phyloP scores from a whole-genome alignment of 2,888 invertebrate genomes.

The Myathropa florea region DNA sequence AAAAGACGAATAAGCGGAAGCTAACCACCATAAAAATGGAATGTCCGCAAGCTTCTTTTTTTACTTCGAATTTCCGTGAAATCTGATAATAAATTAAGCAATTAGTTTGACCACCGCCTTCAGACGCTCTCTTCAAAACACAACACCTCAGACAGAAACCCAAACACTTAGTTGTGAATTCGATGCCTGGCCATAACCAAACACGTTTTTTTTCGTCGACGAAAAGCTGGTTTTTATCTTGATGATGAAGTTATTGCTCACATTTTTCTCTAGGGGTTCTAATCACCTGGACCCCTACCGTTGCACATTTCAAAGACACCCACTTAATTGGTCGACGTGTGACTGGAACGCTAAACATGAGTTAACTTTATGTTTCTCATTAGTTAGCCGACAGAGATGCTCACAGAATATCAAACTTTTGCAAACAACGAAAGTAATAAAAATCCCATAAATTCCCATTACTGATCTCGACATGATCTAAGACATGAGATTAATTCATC shows the following conservation, averaged over 20 bases:
- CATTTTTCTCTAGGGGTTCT: too few relatives aligned
- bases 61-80: neutral
- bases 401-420: neutral
- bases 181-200: neutral
- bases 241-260: neutral
- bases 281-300: too few relatives aligned
- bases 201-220: neutral
- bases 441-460: neutral
- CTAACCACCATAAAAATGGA: neutral
- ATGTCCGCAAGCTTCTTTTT: neutral
- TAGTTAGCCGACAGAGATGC: neutral
- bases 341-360: neutral
- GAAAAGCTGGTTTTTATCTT: neutral
- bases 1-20: neutral
- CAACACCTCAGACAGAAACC: neutral
- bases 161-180: neutral
- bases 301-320: neutral
- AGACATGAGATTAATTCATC: constrained; percentile 24
- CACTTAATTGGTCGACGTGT: neutral
- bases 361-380: neutral
- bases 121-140: neutral
- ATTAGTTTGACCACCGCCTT: neutral
- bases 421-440: neutral
- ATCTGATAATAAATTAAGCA: neutral
- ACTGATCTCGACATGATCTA: neutral